Base-by-base conservation (phyloP, 2,113 vertebrate species). In the Eptesicus fuscus region DNA sequence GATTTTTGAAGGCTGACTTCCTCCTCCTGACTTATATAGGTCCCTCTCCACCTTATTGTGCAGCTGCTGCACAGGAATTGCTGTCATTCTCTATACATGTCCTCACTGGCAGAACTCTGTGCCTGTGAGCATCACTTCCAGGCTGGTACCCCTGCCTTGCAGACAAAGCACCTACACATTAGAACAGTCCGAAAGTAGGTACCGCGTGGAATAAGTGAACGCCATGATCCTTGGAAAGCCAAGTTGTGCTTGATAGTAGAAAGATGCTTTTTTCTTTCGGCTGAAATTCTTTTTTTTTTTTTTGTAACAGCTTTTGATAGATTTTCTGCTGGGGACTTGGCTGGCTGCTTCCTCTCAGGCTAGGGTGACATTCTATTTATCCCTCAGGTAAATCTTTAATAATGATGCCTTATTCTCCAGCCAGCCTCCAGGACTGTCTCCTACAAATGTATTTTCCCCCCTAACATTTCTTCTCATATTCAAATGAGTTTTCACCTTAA, bases 1-100 rank as follows among this genome's bases (percentile, higher is more conserved):
- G 51, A 40, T 87, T 90, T 95, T 97, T 95, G 92, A 96, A 97
- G 59, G 53, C 85, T 37, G 47, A 63, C 78, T 96, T 84, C 77
- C 80, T 90, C 70, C 28, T 89, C 20, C 32, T 11, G 10, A 47
- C 67, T 84, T 82, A 35, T 7, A 1, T 7, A 42, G 79, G 49
- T 87, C 95, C 83, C 18, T 22, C 83, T 90, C n/a, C 16, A 83
- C 32, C 32, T 83, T 16, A 44, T 76, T 78, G 44, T 25, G 17
- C 1, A 69, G 32, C 35, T 40, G 30, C 70, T 71, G 25, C 42
- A 5, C 18, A 42, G 56, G 59, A 73, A 56, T 84, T 74, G 2
- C 37, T 49, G 69, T 37, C 59, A 44, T 28, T 53, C 59, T 91
- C 35, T 53, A 5, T 9, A 23, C 14, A 18, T 44, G 71, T 2